Conservation (phyloP, 2,113 vertebrate genomes). For the Callocephalon fimbriatum region DNA sequence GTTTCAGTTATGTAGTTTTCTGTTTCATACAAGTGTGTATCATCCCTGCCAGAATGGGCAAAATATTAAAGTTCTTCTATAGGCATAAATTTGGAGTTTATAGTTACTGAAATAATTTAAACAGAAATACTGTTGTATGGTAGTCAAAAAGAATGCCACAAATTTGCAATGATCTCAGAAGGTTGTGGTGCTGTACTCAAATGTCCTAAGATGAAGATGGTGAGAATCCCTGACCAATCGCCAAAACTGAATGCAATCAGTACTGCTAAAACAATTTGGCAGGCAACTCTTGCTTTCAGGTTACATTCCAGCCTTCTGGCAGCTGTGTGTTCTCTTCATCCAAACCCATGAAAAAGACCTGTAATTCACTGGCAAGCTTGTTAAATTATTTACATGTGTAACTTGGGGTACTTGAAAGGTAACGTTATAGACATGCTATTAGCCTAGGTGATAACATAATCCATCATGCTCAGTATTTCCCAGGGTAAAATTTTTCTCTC, state of each 20-base stretch:
- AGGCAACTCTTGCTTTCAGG: constrained; percentile 55
- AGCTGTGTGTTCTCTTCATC: constrained; percentile 58
- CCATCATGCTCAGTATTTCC: neutral
- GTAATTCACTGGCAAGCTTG: constrained; percentile 37
- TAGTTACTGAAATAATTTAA: neutral
- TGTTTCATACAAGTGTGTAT: neutral
- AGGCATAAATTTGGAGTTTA: neutral
- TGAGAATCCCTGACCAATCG: constrained; percentile 8
- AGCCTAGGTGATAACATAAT: constrained; percentile 3
- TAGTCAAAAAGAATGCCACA: neutral
- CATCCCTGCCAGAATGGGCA: neutral
- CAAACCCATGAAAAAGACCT: constrained; percentile 60
- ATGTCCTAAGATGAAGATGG: neutral
- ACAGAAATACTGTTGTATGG: neutral
- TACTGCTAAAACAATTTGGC: constrained; percentile 67
- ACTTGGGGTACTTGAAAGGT: constrained; percentile 34
- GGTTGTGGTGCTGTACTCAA: neutral
- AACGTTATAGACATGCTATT: neutral
- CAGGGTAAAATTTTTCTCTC: neutral
- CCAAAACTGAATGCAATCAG: constrained; percentile 63
- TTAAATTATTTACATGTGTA: constrained; percentile 54
- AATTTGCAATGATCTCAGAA: neutral
- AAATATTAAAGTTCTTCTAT: neutral
- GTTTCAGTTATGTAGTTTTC: neutral
- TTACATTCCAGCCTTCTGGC: constrained; percentile 52